Evolutionary conservation across 37 sponge, comb jelly and placozoan species (phyloP), one percentile per base, ranked within the genome.

Genomic region (Mnemiopsis leidyi): DNA sequence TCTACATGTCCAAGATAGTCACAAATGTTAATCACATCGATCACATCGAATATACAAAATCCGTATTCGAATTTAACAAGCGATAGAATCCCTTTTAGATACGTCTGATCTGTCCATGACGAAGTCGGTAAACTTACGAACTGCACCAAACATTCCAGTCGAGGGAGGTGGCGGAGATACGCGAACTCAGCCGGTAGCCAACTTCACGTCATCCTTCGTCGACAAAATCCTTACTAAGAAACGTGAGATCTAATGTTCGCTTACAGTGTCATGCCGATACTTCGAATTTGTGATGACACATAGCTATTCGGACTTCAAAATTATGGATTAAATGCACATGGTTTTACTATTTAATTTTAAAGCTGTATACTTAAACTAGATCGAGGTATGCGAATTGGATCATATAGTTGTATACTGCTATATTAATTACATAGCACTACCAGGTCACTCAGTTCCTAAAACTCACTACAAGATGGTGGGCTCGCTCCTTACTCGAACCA

Each of bases 391-490:
- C n/a, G n/a, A n/a, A n/a, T n/a, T n/a, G n/a, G n/a, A n/a, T n/a
- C n/a, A n/a, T n/a, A n/a, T n/a, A n/a, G n/a, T n/a, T 48, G 61
- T 18, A 48, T 5, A 48, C 61, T 48, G 61, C 61, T 48, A 48
- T 48, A 48, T 48, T 48, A 48, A 48, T 48, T 29, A 29, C 73
- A n/a, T 29, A 29, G 25, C 36, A 13, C 1, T 32, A 33, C 36
- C 79, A 77, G 79, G 79, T 31, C 79, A 77, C 79, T 77, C 79
- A 32, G 79, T 77, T 77, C 79, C 79, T 9, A 77, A 77, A 77
- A 32, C 79, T 16, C 32, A 13, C 33, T 31, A 26, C 1, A 77
- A 26, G 36, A 26, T 26, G 21, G 79, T 31, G 5, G 35, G 21
- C 79, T 13, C 35, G 1, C 32, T 34, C 18, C 34, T 31, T 32